phyloP scores from a whole-genome alignment of 53 echinoderm and acorn worm genomes.

The Crossaster papposus region DNA sequence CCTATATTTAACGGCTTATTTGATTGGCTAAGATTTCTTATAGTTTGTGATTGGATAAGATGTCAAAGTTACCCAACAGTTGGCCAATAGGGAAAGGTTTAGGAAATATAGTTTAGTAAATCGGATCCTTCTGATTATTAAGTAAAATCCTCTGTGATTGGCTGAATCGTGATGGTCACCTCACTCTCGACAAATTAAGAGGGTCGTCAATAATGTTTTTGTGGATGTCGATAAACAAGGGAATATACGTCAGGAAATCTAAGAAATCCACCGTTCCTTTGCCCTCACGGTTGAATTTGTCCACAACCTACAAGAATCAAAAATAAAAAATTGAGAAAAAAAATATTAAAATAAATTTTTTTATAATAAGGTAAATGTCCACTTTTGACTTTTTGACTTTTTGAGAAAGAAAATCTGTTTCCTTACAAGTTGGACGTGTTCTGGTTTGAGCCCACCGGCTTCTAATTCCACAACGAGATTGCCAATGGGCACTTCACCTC shows the following conservation, averaged over 20 bases:
- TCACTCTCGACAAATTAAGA: conserved; percentile 55
- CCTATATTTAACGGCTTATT: neutral
- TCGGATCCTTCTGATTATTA: neutral
- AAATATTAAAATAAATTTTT: neutral
- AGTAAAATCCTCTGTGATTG: conserved; percentile 17
- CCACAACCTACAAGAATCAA: conserved; percentile 69
- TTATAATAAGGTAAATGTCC: neutral
- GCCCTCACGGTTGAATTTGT: conserved; percentile 89
- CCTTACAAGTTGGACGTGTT: conserved; percentile 79
- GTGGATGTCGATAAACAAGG: conserved; percentile 94
- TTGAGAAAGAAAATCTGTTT: neutral
- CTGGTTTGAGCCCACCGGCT: conserved; percentile 82
- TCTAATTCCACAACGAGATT: conserved; percentile 82
- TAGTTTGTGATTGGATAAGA: conserved; percentile 15
- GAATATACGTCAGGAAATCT: conserved; percentile 95
- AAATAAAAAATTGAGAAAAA: neutral
- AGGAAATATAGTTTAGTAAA: too few species aligned
- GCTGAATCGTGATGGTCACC: conserved; percentile 37
- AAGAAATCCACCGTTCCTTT: conserved; percentile 93
- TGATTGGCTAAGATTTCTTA: neutral
- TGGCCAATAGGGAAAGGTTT: too few species aligned
- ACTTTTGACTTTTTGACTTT: conserved; percentile 3
- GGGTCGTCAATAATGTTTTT: conserved; percentile 88
- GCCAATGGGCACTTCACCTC: conserved; percentile 81
- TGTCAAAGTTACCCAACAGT: neutral